Conservation (phyloP, 2,113 vertebrate genomes). For the Mesitornis unicolor region DNA sequence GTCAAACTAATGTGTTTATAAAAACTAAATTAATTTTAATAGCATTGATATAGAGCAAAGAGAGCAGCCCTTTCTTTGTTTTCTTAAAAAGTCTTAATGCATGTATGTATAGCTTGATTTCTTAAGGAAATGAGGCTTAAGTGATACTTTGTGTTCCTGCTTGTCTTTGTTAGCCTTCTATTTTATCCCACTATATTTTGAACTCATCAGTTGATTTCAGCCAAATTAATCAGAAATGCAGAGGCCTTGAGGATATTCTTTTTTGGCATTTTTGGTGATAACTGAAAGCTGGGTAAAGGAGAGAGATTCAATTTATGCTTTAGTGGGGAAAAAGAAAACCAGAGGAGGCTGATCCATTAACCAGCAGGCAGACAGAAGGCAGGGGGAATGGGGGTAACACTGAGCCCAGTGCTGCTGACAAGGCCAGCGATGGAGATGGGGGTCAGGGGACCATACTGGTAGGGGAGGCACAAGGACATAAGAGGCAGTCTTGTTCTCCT, state of each 20-base stretch:
- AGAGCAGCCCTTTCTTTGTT: neutral
- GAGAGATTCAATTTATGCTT: neutral
- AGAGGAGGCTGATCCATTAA: neutral
- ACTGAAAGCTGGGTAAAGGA: neutral
- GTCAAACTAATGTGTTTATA: neutral
- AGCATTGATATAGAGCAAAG: neutral
- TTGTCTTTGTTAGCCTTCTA: neutral
- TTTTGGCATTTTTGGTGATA: neutral
- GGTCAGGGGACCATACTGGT: neutral
- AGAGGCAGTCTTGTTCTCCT: neutral
- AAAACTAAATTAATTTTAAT: neutral
- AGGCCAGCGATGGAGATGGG: neutral
- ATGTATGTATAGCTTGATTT: neutral
- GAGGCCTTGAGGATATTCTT: neutral
- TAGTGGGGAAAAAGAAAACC: neutral
- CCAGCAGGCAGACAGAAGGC: neutral
- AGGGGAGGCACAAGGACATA: neutral
- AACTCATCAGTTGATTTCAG: neutral
- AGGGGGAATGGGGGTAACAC: neutral
- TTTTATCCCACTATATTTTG: neutral
- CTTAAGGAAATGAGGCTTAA: neutral
- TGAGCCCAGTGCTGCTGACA: neutral
- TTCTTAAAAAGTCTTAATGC: neutral
- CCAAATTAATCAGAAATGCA: neutral
- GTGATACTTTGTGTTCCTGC: neutral